Evolutionary conservation across 2,797 vertebrate species (phyloP).

Genomic region (Lycodopsis pacificus): DNA sequence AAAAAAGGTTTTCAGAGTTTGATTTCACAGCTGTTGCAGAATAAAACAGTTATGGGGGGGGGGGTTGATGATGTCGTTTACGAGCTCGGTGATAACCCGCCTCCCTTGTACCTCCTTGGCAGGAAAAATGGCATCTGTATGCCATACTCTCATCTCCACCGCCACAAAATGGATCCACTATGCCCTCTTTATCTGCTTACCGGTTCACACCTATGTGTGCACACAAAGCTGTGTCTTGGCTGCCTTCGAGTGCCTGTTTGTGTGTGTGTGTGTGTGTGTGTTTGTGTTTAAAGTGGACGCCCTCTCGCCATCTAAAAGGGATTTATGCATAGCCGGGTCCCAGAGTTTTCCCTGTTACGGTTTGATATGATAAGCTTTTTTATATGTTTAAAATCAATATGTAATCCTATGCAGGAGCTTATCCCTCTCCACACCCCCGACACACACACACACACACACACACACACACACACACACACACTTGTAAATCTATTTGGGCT

Average conservation of each 20-base stretch:
- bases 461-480: conserved; percentile 87
- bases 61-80: conserved; percentile 34
- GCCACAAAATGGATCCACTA: conserved; percentile 92
- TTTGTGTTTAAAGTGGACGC: conserved; percentile 89
- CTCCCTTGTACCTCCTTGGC: conserved; percentile 52
- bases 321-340: conserved; percentile 97
- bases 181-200: conserved; percentile 85
- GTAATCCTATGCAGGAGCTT: conserved; percentile 99
- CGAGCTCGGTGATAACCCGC: conserved; percentile 57
- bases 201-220: conserved; percentile 77
- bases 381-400: conserved; percentile 99
- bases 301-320: conserved; percentile 92
- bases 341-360: conserved; percentile 98
- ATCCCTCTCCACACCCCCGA: conserved; percentile 90
- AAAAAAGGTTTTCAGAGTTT: neutral
- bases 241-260: conserved; percentile 78
- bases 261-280: conserved; percentile 76
- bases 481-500: conserved; percentile 99
- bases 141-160: conserved; percentile 85
- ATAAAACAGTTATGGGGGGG: neutral
- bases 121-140: conserved; percentile 79
- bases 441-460: conserved; percentile 81
- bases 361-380: conserved; percentile 99
- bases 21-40: conserved; percentile 8
- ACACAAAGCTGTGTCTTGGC: conserved; percentile 85